These are phyloP conservation scores for Acanthoscelides obtectus DNA, from an alignment of 2,888 invertebrate genomes.

Conservation along the genomic window DNA sequence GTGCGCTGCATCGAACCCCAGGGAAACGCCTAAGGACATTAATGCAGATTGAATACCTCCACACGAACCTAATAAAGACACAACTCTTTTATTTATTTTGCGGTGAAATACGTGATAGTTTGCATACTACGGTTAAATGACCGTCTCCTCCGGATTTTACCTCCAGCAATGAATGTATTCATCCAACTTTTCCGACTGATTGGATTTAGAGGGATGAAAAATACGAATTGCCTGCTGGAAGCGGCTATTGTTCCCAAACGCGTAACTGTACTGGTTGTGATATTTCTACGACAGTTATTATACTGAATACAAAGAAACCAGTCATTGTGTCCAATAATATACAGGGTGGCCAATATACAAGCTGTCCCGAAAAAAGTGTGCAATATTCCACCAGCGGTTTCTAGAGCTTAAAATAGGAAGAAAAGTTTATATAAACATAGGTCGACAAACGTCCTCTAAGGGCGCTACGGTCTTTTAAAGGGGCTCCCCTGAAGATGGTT, in stretches of 20 bases:
- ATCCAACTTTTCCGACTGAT: neutral
- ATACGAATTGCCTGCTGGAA: neutral
- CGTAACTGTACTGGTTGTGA: too few relatives aligned
- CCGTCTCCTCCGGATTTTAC: neutral
- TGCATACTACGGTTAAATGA: conserved; percentile 1
- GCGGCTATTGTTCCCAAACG: neutral
- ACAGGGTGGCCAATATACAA: too few relatives aligned
- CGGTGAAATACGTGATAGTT: conserved; percentile 2
- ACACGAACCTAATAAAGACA: conserved; percentile 13
- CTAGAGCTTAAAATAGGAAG: too few relatives aligned
- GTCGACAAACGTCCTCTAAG: too few relatives aligned
- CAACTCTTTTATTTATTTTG: conserved; percentile 5
- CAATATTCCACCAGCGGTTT: too few relatives aligned
- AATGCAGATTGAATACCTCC: conserved; percentile 23
- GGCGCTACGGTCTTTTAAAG: too few relatives aligned
- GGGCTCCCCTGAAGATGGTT: too few relatives aligned
- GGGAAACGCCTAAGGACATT: conserved; percentile 22
- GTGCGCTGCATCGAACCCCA: conserved; percentile 17
- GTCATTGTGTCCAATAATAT: too few relatives aligned
- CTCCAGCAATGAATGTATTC: neutral
- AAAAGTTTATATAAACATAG: too few relatives aligned
- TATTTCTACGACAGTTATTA: too few relatives aligned
- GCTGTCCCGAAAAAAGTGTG: too few relatives aligned
- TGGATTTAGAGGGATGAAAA: neutral
- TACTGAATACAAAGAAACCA: too few relatives aligned